Evolutionary conservation across 2,797 vertebrate genomes (phyloP), one percentile per base, ranked within the genome.

Genomic region (Sparidentex hasta): DNA sequence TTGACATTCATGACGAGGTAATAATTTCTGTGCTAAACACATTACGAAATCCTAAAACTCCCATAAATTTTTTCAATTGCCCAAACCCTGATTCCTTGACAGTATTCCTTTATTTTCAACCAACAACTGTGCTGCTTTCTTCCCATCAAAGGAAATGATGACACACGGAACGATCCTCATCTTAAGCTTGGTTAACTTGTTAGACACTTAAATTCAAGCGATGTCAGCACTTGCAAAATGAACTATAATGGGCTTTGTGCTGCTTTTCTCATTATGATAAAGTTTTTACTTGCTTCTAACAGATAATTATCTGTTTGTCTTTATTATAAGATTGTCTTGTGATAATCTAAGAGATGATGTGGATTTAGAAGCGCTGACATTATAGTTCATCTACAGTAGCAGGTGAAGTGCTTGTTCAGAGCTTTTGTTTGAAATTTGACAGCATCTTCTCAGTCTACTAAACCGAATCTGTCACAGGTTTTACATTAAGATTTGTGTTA

Each of bases 391-490:
- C 13, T 41, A 8, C 8, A 20, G 51, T 16, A 29, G 52, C 13
- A 12, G 27, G 58, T 47, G 56, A 12, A 74, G 8, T 11, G 14
- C 6, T 56, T 14, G 17, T 18, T 69, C 20, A 46, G 29, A 41
- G 1, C 4, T 52, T 46, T 17, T 25, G 11, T n/a, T 70, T 76
- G 14, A 56, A 47, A 33, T 44, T 4, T 44, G 47, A 43, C 11
- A n/a, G 20, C 8, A 25, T 29, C 13, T 69, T 47, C 13, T 69
- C 20, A 16, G 27, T n/a, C 14, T 66, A 25, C 38, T 71, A 12
- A 58, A 61, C n/a, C 23, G 23, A 71, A 48, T 74, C 46, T 77
- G 8, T 48, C 18, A 16, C 46, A 47, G 7, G 27, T 46, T 68
- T 64, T 2, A 48, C 65, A 18, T 74, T 70, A 44, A 61, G 38